Percentiles rank a stretch among this genome's conserved stretches.
phyloP scores from a whole-genome alignment of 1,140 invertebrate genomes.

The Phocides pigmalion region DNA sequence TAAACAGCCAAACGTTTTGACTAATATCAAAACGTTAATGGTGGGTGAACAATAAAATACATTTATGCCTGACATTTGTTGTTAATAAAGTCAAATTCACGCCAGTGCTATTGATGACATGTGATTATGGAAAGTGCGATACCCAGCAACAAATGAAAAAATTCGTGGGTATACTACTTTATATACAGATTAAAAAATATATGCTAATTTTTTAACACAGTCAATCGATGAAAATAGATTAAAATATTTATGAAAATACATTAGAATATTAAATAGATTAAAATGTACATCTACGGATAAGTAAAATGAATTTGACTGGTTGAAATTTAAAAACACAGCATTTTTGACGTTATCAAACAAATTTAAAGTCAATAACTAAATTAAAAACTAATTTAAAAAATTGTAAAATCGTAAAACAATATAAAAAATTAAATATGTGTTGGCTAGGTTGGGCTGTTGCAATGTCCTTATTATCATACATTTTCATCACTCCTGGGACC shows the following conservation, averaged over 20 bases:
- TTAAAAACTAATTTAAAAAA: conserved; percentile 12
- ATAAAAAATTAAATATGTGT: conserved; percentile 53
- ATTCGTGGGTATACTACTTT: too few species aligned
- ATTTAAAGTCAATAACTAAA: not conserved
- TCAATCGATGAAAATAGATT: too few species aligned
- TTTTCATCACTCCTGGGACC: conserved; percentile 44
- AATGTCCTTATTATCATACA: conserved; percentile 57
- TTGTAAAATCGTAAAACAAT: conserved; percentile 29
- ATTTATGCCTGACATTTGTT: conserved; percentile 24
- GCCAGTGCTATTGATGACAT: too few species aligned
- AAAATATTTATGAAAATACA: too few species aligned
- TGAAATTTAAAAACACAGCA: not conserved
- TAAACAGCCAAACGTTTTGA: conserved; percentile 56
- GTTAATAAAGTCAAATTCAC: not conserved
- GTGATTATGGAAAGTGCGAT: too few species aligned
- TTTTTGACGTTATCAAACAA: not conserved
- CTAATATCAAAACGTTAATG: conserved; percentile 44
- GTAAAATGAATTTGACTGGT: too few species aligned
- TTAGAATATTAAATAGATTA: too few species aligned
- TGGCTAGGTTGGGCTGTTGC: conserved; percentile 64
- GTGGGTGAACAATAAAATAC: conserved; percentile 46
- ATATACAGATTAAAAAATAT: too few species aligned
- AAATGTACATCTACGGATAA: too few species aligned
- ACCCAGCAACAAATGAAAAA: too few species aligned
- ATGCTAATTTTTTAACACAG: too few species aligned